phyloP scores from a whole-genome alignment of 2,797 vertebrate species.

The Lates japonicus region DNA sequence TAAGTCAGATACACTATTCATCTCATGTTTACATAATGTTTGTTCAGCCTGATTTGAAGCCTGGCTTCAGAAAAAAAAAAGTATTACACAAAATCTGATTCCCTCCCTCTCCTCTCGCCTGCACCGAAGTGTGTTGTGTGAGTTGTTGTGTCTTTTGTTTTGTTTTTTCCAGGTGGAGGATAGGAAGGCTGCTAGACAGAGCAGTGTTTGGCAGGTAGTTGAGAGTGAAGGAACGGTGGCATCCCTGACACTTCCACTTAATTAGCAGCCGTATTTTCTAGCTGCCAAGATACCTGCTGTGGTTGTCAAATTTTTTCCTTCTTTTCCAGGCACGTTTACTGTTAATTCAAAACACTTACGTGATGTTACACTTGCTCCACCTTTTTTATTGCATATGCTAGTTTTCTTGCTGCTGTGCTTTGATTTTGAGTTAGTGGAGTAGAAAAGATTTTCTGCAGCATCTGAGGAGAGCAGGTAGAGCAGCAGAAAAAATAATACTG shows the following conservation, averaged over 20 bases:
- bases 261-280: constrained; percentile 57
- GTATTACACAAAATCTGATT: constrained; percentile 21
- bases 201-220: constrained; percentile 39
- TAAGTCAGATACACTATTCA: neutral
- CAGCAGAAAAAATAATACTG: neutral
- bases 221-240: constrained; percentile 49
- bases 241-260: constrained; percentile 55
- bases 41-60: neutral
- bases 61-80: neutral
- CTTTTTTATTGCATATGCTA: constrained; percentile 1
- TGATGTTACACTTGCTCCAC: constrained; percentile 8
- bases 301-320: constrained; percentile 36
- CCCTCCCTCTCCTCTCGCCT: constrained; percentile 13
- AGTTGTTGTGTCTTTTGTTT: constrained; percentile 20
- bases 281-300: constrained; percentile 38
- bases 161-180: constrained; percentile 18
- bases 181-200: constrained; percentile 48
- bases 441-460: neutral
- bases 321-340: neutral
- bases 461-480: neutral
- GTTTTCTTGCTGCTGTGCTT: constrained; percentile 8
- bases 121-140: constrained; percentile 2
- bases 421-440: constrained; percentile 15
- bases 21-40: neutral
- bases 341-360: constrained; percentile 14